Percentiles rank a stretch among this genome's conserved stretches.
These are phyloP conservation scores for Odontocolon sp. DNA, from an alignment of 2,888 invertebrate species.

Conservation along the genomic window DNA sequence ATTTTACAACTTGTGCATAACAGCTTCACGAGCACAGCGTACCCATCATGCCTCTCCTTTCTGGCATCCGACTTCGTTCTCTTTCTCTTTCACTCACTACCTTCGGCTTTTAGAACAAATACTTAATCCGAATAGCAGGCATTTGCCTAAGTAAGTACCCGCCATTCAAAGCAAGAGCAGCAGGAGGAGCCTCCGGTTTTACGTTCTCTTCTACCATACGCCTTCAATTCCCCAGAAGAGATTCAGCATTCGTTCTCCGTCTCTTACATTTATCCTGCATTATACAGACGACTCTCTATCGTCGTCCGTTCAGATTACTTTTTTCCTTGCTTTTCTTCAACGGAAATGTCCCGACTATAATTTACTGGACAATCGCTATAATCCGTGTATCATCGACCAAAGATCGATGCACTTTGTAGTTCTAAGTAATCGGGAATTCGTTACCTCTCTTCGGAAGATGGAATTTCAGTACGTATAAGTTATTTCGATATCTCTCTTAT, in stretches of 20 bases:
- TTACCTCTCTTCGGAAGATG: no score
- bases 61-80: conserved; percentile 52
- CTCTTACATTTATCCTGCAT: neutral
- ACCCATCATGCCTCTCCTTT: conserved; percentile 56
- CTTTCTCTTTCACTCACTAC: conserved; percentile 64
- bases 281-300: neutral
- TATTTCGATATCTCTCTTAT: no score
- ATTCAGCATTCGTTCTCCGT: neutral
- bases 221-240: neutral
- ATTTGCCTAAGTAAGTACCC: conserved; percentile 79
- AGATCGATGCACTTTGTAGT: neutral
- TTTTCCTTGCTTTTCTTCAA: neutral
- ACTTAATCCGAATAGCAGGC: conserved; percentile 79
- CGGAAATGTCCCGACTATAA: neutral
- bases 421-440: no score
- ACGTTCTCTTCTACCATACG: conserved; percentile 60
- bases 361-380: neutral
- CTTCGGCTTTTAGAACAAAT: conserved; percentile 79
- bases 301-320: conserved; percentile 11
- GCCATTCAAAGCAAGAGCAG: conserved; percentile 73
- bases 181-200: conserved; percentile 66
- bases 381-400: neutral
- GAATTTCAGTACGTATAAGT: no score
- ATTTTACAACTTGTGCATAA: conserved; percentile 68
- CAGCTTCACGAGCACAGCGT: conserved; percentile 37